Percentiles rank a stretch among this genome's conserved stretches.
These are phyloP conservation scores for Ctenomys sociabilis DNA, from an alignment of 2,113 vertebrate species.

Conservation along the genomic window DNA sequence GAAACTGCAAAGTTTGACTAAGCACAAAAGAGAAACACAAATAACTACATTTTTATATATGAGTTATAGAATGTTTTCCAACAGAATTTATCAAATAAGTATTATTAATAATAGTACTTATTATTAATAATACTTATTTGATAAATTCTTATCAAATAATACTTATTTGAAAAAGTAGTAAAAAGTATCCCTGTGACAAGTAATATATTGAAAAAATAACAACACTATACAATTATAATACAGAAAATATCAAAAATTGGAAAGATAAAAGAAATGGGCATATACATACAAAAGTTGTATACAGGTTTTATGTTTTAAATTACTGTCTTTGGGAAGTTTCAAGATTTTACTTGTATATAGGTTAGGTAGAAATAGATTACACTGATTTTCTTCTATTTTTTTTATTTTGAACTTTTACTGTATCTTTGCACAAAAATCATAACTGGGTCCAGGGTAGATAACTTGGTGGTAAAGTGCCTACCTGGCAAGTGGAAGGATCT, in stretches of 20 bases:
- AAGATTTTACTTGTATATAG: background rate
- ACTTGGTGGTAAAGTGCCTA: too few relatives aligned
- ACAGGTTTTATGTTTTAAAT: background rate
- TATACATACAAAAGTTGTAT: background rate
- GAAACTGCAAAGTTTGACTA: background rate
- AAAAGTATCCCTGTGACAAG: background rate
- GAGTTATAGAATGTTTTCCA: background rate
- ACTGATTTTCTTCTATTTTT: constrained; percentile 27
- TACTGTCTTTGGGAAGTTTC: background rate
- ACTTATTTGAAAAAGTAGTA: too few relatives aligned
- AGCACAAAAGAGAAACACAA: background rate
- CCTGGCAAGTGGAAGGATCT: too few relatives aligned
- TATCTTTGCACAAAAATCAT: background rate
- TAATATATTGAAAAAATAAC: background rate
- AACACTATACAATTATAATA: background rate
- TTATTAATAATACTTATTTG: too few relatives aligned
- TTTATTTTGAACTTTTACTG: background rate
- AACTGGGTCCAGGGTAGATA: background rate
- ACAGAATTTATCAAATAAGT: background rate
- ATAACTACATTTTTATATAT: background rate
- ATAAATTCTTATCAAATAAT: too few relatives aligned
- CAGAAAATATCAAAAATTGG: background rate
- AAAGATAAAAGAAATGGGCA: background rate
- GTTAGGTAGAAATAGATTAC: background rate
- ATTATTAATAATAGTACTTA: too few relatives aligned